Conservation (phyloP, 2,888 invertebrate genomes). For the Meghimatium bilineatum region DNA sequence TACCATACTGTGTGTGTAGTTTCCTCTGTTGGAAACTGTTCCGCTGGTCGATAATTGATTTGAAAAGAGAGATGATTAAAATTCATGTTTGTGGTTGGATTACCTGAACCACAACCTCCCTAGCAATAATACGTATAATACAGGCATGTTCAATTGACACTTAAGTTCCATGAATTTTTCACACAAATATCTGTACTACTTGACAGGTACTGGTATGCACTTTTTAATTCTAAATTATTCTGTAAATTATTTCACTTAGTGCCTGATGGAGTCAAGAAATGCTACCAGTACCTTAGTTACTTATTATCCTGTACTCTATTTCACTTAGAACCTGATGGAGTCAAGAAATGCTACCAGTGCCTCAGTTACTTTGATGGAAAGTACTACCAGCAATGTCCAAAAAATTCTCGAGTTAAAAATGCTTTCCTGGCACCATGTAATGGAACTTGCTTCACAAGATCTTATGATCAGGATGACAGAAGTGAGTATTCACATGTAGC, state of each 20-base stretch:
- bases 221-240: too few relatives aligned
- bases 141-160: too few relatives aligned
- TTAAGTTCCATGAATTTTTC: too few relatives aligned
- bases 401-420: constrained; percentile 34
- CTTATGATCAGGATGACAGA: constrained; percentile 38
- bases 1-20: too few relatives aligned
- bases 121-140: too few relatives aligned
- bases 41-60: too few relatives aligned
- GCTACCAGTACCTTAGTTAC: constrained; percentile 45
- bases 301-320: not conserved
- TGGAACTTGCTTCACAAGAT: constrained; percentile 44
- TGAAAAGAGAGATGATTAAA: too few relatives aligned
- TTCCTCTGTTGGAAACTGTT: too few relatives aligned
- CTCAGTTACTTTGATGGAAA: constrained; percentile 29
- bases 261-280: constrained; percentile 36
- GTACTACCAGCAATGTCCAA: constrained; percentile 44
- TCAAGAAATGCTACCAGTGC: constrained; percentile 45
- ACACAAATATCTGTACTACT: too few relatives aligned
- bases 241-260: constrained; percentile 3
- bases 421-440: constrained; percentile 45
- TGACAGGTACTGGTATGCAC: too few relatives aligned
- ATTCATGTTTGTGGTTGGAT: too few relatives aligned
- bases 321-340: constrained; percentile 37
- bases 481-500: constrained; percentile 14
- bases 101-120: too few relatives aligned